phyloP scores from a whole-genome alignment of 2,888 invertebrate species.

The Parnassius apollo region DNA sequence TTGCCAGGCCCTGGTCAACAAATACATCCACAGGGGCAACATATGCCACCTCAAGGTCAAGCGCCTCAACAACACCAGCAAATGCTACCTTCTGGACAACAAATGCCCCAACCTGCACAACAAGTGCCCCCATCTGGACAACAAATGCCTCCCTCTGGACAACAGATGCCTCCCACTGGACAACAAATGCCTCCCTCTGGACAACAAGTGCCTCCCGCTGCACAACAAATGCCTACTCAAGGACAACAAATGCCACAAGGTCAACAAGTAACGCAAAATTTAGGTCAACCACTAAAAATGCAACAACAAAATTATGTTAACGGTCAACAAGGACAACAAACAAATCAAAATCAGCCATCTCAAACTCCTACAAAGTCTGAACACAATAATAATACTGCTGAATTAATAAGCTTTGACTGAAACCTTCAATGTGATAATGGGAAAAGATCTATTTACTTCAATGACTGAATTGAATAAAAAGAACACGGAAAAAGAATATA shows the following conservation, averaged over 20 bases:
- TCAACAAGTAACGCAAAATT: slow-evolving; percentile 37
- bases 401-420: slow-evolving; percentile 91
- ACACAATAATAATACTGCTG: slow-evolving; percentile 83
- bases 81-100: slow-evolving; percentile 32
- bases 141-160: slow-evolving; percentile 33
- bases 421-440: slow-evolving; percentile 28
- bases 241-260: slow-evolving; percentile 36
- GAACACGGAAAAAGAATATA: slow-evolving; percentile 8
- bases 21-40: slow-evolving; percentile 34
- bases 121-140: slow-evolving; percentile 31
- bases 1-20: slow-evolving; percentile 22
- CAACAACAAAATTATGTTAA: slow-evolving; percentile 25
- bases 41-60: slow-evolving; percentile 37
- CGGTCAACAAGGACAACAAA: slow-evolving; percentile 30
- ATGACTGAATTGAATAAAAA: slow-evolving; percentile 11
- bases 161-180: slow-evolving; percentile 35
- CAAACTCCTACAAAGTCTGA: slow-evolving; percentile 65
- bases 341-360: slow-evolving; percentile 37
- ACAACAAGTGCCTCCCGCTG: slow-evolving; percentile 30
- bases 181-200: slow-evolving; percentile 36
- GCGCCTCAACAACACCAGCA: slow-evolving; percentile 33
- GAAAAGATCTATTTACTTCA: slow-evolving; percentile 44
- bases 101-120: slow-evolving; percentile 30
- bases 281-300: slow-evolving; percentile 30
- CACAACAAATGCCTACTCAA: slow-evolving; percentile 33